Evolutionary conservation across 2,113 vertebrate species (phyloP), one percentile per base, ranked within the genome.

Genomic region (Gobius niger): DNA sequence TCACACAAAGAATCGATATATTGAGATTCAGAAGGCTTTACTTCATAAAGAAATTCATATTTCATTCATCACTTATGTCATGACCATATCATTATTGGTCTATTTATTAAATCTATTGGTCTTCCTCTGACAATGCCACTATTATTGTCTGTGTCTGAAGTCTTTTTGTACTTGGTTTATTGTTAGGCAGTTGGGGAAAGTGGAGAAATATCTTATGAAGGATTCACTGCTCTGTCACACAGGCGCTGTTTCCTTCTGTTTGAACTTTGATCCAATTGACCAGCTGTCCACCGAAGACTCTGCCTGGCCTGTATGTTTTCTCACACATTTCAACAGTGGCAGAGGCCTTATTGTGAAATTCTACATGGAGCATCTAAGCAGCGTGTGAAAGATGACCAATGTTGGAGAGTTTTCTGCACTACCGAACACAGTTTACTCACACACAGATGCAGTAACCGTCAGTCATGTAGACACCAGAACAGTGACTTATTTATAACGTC

Each of bases 321-420:
- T 9, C 24, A 8, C 24, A 47, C 51, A 11, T 19, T 16, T 9
- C 2, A 6, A 7, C 44, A 52, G 51, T 34, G n/a, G 50, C 51
- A 70, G 15, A 70, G 69, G 67, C 24, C 56, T 75, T 47, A 42
- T 44, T 61, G 66, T 51, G 57, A 61, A 65, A 79, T 76, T 73
- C 70, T 49, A 41, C 9, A 11, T 40, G 14, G 18, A 64, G 53
- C 52, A n/a, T 68, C 52, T 46, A 47, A 54, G 65, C 13, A 18
- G 44, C 42, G 50, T 34, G 63, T 68, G 49, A 73, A 70, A 53
- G 47, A 44, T 6, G 16, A 40, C 59, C 34, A 14, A 40, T 46
- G 42, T 60, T 59, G 47, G 15, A 40, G 6, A 47, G 68, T 63
- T 66, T 69, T 78, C 69, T 41, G 59, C 40, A 34, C 10, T 11